Conservation (phyloP, 2,888 invertebrate species). For the Chrysotoxum bicinctum region DNA sequence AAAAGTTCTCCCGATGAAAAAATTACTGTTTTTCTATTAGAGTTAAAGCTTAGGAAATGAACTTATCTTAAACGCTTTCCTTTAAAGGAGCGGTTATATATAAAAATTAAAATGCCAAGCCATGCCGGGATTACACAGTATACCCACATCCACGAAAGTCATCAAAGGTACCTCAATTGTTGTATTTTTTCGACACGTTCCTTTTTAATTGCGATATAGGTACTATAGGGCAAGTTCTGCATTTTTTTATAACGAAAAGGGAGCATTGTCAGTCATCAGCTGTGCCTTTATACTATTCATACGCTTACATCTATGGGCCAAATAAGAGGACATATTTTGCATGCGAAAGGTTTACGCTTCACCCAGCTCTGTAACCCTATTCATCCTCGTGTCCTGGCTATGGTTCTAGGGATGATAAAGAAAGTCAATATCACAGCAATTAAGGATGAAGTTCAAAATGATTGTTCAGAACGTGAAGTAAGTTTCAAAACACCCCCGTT, state of each 20-base stretch:
- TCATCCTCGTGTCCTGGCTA: too few species aligned
- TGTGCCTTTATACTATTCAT: not conserved
- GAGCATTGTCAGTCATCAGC: slow-evolving; percentile 7
- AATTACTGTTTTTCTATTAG: not conserved
- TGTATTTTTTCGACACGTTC: not conserved
- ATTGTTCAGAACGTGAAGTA: slow-evolving; percentile 61
- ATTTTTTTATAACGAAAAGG: not conserved
- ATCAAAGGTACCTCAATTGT: slow-evolving; percentile 7
- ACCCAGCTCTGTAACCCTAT: not conserved
- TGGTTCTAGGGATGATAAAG: slow-evolving; percentile 31
- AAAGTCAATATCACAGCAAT: slow-evolving; percentile 57
- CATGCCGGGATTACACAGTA: not conserved
- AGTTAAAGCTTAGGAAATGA: not conserved
- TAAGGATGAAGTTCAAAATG: slow-evolving; percentile 65
- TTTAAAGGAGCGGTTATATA: not conserved
- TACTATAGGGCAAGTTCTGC: too few species aligned
- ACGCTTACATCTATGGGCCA: not conserved
- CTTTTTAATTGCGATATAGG: too few species aligned
- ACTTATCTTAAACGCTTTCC: not conserved
- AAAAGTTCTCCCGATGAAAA: not conserved
- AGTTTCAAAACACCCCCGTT: slow-evolving; percentile 33
- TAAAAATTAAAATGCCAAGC: not conserved
- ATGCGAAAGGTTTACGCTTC: slow-evolving; percentile 12
- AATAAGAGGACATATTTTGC: slow-evolving; percentile 14
- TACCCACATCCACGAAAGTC: not conserved